Conservation (phyloP, 2,113 vertebrate genomes). For the Danionella cerebrum region DNA sequence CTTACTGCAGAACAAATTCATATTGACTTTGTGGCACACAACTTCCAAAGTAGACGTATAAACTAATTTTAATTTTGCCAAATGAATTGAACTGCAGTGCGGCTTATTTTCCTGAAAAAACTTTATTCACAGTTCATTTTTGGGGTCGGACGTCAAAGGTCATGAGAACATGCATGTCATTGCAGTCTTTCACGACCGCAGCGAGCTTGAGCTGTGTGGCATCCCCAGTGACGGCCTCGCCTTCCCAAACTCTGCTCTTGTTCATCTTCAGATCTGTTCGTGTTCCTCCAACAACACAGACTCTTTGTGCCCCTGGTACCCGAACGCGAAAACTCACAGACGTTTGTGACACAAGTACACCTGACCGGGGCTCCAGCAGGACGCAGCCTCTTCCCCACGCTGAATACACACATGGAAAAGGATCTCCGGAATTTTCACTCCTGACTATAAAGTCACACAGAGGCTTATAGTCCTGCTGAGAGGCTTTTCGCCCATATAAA, state of each 20-base stretch:
- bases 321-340: slow-evolving; percentile 69
- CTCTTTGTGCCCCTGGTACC: slow-evolving; percentile 58
- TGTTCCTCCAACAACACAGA: slow-evolving; percentile 54
- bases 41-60: too few species aligned
- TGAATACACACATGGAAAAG: slow-evolving; percentile 65
- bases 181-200: slow-evolving; percentile 40
- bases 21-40: too few species aligned
- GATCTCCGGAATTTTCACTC: slow-evolving; percentile 47
- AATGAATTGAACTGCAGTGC: not conserved
- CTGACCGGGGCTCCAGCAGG: slow-evolving; percentile 68
- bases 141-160: slow-evolving; percentile 56
- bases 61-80: too few species aligned
- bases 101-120: not conserved
- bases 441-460: slow-evolving; percentile 67
- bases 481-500: slow-evolving; percentile 53
- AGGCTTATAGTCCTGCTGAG: slow-evolving; percentile 53
- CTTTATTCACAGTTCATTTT: slow-evolving; percentile 36
- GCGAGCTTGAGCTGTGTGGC: slow-evolving; percentile 54
- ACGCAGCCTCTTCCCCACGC: slow-evolving; percentile 67
- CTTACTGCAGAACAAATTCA: too few species aligned
- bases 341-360: slow-evolving; percentile 58
- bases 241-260: slow-evolving; percentile 68
- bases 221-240: slow-evolving; percentile 51
- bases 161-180: slow-evolving; percentile 65
- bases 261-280: slow-evolving; percentile 56